Conservation (phyloP, 2,113 vertebrate species). For the Myrmecophaga tridactyla region DNA sequence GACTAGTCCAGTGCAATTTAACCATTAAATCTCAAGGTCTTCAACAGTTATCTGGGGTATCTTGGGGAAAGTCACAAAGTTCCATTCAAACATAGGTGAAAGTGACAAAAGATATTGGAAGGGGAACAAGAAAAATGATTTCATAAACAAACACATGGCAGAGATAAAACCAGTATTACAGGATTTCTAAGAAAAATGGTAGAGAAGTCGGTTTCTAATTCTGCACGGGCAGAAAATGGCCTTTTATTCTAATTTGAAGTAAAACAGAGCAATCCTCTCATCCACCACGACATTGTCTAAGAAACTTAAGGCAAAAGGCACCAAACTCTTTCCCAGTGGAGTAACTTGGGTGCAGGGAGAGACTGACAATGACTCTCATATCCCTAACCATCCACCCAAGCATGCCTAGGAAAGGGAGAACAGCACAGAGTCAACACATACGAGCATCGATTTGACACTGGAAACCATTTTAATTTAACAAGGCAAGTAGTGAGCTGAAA, state of each 20-base stretch:
- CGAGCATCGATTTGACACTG: neutral
- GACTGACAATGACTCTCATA: neutral
- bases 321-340: slow-evolving; percentile 16
- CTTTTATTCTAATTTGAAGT: slow-evolving; percentile 15
- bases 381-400: neutral
- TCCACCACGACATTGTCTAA: neutral
- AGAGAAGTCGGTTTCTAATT: neutral
- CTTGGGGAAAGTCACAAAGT: neutral
- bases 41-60: neutral
- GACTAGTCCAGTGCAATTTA: neutral
- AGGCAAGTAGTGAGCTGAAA: neutral
- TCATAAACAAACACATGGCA: neutral
- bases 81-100: neutral
- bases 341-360: neutral
- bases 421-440: neutral
- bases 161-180: neutral
- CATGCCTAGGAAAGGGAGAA: neutral
- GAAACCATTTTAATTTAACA: neutral
- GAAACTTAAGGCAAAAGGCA: neutral
- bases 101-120: neutral
- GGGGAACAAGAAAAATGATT: neutral
- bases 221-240: neutral
- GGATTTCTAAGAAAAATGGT: neutral
- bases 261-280: neutral
- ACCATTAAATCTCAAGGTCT: neutral